Evolutionary conservation across 92 coral and sea anemone species (phyloP).

Genomic region (Bergia puertoricense): DNA sequence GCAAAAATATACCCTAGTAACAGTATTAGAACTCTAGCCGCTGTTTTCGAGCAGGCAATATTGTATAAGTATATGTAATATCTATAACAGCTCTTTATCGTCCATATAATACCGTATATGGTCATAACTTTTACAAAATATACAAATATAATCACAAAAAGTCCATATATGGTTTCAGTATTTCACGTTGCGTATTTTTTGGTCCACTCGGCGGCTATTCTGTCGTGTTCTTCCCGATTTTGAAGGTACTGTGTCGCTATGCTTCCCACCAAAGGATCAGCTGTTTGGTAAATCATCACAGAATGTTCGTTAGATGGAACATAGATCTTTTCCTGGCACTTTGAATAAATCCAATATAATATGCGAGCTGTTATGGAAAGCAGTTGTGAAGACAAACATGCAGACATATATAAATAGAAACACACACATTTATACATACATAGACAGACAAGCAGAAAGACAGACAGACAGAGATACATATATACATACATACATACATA

Average conservation of each 20-base stretch:
- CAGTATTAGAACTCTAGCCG: background rate
- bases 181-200: slow-evolving; percentile 70
- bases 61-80: background rate
- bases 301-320: background rate
- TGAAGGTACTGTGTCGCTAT: slow-evolving; percentile 78
- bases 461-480: too few species aligned
- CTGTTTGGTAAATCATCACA: slow-evolving; percentile 34
- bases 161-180: background rate
- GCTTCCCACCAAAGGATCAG: slow-evolving; percentile 86
- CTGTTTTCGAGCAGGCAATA: background rate
- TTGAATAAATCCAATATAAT: too few species aligned
- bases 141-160: slow-evolving; percentile 12
- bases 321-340: too few species aligned
- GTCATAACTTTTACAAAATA: slow-evolving; percentile 5
- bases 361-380: too few species aligned
- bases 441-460: too few species aligned
- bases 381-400: too few species aligned
- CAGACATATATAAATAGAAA: too few species aligned
- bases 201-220: slow-evolving; percentile 76
- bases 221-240: slow-evolving; percentile 84
- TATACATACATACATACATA: too few species aligned
- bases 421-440: too few species aligned
- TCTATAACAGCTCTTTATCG: background rate
- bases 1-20: background rate
- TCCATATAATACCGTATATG: background rate